Evolutionary conservation across 2,888 invertebrate genomes (phyloP).

Genomic region (Trachelus troglodyta): DNA sequence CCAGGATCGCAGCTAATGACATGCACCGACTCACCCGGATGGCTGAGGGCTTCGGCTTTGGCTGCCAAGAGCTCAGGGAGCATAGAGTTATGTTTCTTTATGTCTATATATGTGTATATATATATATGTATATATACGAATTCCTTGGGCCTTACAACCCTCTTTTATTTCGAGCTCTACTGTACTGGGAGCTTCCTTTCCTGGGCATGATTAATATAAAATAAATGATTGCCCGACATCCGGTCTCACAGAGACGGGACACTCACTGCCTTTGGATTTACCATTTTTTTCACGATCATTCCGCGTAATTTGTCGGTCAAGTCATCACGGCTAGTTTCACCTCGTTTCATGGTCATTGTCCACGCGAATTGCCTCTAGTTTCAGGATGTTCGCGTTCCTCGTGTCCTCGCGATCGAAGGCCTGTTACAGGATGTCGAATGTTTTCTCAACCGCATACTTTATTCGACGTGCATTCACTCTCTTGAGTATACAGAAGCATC

Average conservation of each 20-base stretch:
- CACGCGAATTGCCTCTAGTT: conserved; percentile 52
- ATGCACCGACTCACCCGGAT: conserved; percentile 53
- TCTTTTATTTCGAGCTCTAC: conserved; percentile 12
- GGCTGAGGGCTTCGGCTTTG: conserved; percentile 1
- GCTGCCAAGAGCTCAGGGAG: not conserved
- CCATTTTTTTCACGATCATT: conserved; percentile 54
- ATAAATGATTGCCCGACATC: conserved; percentile 64
- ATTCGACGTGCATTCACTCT: not conserved
- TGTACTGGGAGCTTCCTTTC: conserved; percentile 44
- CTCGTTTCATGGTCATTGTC: conserved; percentile 64
- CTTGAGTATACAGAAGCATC: not conserved
- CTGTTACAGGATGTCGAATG: not conserved
- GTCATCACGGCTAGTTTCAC: conserved; percentile 62
- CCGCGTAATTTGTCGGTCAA: conserved; percentile 64
- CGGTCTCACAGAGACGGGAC: conserved; percentile 57
- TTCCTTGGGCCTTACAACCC: conserved; percentile 31
- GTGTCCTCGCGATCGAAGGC: conserved; percentile 3
- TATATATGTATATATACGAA: conserved; percentile 22
- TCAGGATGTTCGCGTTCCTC: conserved; percentile 2
- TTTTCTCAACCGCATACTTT: not conserved
- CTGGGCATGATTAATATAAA: conserved; percentile 63
- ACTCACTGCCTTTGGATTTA: conserved; percentile 41
- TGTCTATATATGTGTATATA: not conserved
- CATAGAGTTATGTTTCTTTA: not conserved
- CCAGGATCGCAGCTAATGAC: conserved; percentile 61